Evolutionary conservation across 2,888 invertebrate species (phyloP).

Genomic region (Heliothis peltigera): DNA sequence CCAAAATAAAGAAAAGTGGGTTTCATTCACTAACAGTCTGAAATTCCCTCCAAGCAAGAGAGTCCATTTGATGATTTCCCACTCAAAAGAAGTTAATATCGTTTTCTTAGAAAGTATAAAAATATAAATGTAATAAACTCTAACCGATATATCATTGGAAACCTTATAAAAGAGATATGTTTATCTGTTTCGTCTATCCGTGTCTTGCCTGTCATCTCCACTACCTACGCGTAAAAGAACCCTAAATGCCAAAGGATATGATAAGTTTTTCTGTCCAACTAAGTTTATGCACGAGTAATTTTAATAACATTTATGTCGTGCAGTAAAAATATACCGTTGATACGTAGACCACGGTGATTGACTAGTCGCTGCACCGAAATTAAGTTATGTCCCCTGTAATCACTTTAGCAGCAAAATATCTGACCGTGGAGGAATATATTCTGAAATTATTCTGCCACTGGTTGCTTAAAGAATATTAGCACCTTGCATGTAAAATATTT

Average conservation of each 20-base stretch:
- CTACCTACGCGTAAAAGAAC: neutral
- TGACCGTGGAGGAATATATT: slow-evolving; percentile 26
- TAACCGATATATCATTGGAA: too few relatives aligned
- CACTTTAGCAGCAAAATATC: slow-evolving; percentile 40
- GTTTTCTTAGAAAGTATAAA: too few relatives aligned
- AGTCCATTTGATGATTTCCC: too few relatives aligned
- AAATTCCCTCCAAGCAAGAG: too few relatives aligned
- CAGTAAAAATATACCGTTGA: slow-evolving; percentile 8
- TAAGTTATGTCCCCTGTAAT: slow-evolving; percentile 36
- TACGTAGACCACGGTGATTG: slow-evolving; percentile 17
- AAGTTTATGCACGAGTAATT: slow-evolving; percentile 44
- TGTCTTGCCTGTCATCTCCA: slow-evolving; percentile 23
- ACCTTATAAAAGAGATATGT: slow-evolving; percentile 3
- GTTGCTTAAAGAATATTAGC: neutral
- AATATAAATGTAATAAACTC: too few relatives aligned
- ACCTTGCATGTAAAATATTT: neutral
- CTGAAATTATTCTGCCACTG: slow-evolving; percentile 6
- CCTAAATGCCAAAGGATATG: slow-evolving; percentile 33
- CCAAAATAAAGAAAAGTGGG: too few relatives aligned
- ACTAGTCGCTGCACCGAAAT: slow-evolving; percentile 34
- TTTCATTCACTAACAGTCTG: too few relatives aligned
- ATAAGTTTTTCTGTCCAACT: slow-evolving; percentile 12
- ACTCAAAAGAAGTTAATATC: too few relatives aligned
- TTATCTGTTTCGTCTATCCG: slow-evolving; percentile 2
- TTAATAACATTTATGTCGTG: slow-evolving; percentile 10